phyloP scores from a whole-genome alignment of 2,113 vertebrate genomes.

The Silurus meridionalis region DNA sequence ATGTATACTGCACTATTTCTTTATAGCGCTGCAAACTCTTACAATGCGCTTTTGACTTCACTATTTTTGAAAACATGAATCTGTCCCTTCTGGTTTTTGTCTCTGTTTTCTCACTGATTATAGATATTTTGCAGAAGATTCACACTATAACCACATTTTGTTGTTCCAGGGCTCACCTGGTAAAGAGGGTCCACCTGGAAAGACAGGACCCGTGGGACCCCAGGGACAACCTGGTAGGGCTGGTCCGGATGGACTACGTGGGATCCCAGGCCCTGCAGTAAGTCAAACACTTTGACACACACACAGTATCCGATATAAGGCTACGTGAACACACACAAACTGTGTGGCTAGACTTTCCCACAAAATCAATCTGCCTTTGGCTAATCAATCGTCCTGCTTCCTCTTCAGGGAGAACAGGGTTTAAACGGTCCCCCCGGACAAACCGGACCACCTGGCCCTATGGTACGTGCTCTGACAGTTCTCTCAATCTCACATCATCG shows the following conservation, averaged over 20 bases:
- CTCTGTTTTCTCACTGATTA: neutral
- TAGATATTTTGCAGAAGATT: neutral
- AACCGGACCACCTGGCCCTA: conserved; percentile 84
- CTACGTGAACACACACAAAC: neutral
- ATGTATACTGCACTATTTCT: neutral
- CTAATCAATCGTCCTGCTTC: conserved; percentile 35
- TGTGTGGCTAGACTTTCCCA: neutral
- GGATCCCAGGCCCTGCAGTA: conserved; percentile 87
- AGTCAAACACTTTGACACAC: conserved; percentile 61
- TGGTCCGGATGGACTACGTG: conserved; percentile 83
- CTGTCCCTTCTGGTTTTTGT: neutral
- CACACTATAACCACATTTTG: neutral
- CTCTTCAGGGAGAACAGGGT: conserved; percentile 85
- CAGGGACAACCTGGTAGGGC: conserved; percentile 80
- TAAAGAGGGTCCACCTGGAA: conserved; percentile 76
- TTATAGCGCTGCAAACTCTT: neutral
- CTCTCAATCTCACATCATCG: conserved; percentile 4
- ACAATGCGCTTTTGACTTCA: neutral
- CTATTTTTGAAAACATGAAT: neutral
- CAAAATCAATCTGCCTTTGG: conserved; percentile 25
- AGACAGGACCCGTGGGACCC: conserved; percentile 79
- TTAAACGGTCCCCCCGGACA: conserved; percentile 83
- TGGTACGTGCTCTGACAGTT: conserved; percentile 71
- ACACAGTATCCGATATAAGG: conserved; percentile 28
- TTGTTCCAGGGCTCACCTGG: conserved; percentile 76